A percentile compares a stretch with the other conserved stretches of the same genome.
These are phyloP conservation scores for Oplegnathus fasciatus DNA, from an alignment of 2,113 vertebrate species.

Conservation along the genomic window DNA sequence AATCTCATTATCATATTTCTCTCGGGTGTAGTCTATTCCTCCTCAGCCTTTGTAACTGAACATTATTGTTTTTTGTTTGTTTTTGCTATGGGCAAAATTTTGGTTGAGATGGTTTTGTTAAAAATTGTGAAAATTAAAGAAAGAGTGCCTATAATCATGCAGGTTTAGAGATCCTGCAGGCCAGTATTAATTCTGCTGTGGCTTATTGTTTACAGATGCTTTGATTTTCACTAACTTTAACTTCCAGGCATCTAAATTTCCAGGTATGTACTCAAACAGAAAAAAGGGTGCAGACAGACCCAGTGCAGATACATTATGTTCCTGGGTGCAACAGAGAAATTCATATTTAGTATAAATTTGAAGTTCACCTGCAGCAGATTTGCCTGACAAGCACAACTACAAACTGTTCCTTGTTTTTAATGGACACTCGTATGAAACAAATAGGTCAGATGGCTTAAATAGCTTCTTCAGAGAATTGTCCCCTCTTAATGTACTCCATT, in stretches of 20 bases:
- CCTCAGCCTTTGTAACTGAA: background rate
- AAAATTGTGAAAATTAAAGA: background rate
- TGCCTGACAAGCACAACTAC: too few species aligned
- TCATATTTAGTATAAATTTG: background rate
- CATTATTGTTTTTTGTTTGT: background rate
- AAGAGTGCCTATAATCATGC: background rate
- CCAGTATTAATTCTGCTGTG: background rate
- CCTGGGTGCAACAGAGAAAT: background rate
- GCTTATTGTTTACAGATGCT: background rate
- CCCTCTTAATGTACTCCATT: background rate
- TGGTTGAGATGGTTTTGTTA: background rate
- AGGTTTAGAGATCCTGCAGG: background rate
- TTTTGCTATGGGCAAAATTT: background rate
- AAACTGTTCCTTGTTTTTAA: background rate
- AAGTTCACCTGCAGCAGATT: too few species aligned
- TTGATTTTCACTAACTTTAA: background rate
- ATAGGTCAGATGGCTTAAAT: background rate
- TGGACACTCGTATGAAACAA: background rate
- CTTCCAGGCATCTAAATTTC: background rate
- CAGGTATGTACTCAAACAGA: background rate
- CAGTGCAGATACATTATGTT: background rate
- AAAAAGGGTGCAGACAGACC: background rate
- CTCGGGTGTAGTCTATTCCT: background rate
- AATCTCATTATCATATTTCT: background rate
- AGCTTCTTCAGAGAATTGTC: background rate